A percentile compares a stretch with the other conserved stretches of the same genome.
phyloP scores from a whole-genome alignment of 2,888 invertebrate species.

The Caenorhabditis sp. region DNA sequence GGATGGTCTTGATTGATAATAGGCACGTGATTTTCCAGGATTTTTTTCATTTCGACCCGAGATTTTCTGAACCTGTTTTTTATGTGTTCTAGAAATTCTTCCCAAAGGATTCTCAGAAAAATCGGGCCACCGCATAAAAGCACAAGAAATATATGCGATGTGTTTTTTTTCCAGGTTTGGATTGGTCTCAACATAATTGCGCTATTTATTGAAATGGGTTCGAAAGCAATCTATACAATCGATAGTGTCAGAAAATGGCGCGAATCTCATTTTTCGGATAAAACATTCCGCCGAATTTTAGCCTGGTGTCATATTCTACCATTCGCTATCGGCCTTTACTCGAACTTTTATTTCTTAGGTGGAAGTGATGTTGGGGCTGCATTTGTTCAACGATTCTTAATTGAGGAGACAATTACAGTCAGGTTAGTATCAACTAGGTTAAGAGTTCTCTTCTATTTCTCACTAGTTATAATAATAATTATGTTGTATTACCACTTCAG shows the following conservation, averaged over 20 bases:
- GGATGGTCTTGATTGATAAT: too few relatives aligned
- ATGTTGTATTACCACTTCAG: constrained; percentile 26
- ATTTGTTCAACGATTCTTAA: constrained; percentile 69
- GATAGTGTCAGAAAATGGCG: constrained; percentile 52
- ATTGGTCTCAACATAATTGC: constrained; percentile 72
- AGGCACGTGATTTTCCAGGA: too few relatives aligned
- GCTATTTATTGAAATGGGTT: constrained; percentile 70
- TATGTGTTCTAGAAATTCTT: background rate
- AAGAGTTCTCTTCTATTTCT: too few relatives aligned
- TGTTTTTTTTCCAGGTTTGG: constrained; percentile 71
- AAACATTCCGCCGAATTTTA: constrained; percentile 63
- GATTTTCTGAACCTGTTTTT: too few relatives aligned
- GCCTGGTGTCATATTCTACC: constrained; percentile 67
- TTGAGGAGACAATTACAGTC: constrained; percentile 68
- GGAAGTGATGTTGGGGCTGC: constrained; percentile 66
- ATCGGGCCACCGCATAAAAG: too few relatives aligned
- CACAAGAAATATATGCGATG: too few relatives aligned
- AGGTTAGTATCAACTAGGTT: constrained; percentile 16
- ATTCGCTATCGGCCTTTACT: constrained; percentile 70
- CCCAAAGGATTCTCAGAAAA: too few relatives aligned
- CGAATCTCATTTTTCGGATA: constrained; percentile 59
- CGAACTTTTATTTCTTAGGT: constrained; percentile 70
- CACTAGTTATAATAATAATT: background rate
- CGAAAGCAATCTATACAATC: constrained; percentile 65
- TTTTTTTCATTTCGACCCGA: too few relatives aligned